phyloP scores from a whole-genome alignment of 2,797 vertebrate species.

The Sparus aurata region DNA sequence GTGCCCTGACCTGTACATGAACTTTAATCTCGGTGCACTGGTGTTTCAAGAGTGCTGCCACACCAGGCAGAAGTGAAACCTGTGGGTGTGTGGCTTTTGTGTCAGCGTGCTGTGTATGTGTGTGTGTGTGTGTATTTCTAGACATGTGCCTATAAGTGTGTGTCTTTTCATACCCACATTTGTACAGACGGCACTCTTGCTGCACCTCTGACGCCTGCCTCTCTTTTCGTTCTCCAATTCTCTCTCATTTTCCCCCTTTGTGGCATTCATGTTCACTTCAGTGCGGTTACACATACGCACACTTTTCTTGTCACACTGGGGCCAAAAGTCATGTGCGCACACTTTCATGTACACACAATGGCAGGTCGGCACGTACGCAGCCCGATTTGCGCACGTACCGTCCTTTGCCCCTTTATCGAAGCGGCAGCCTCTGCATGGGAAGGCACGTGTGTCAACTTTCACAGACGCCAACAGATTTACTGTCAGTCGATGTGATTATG shows the following conservation, averaged over 20 bases:
- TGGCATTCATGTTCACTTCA: slow-evolving; percentile 67
- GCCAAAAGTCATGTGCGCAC: slow-evolving; percentile 60
- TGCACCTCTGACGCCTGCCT: slow-evolving; percentile 79
- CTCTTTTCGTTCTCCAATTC: slow-evolving; percentile 76
- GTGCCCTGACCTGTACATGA: slow-evolving; percentile 82
- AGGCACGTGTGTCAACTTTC: slow-evolving; percentile 58
- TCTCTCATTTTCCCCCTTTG: slow-evolving; percentile 81
- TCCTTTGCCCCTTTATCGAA: slow-evolving; percentile 60
- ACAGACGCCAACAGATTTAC: slow-evolving; percentile 32
- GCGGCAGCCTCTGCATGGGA: slow-evolving; percentile 55
- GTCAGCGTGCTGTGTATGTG: slow-evolving; percentile 77
- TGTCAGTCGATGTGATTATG: slow-evolving; percentile 33
- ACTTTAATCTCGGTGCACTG: slow-evolving; percentile 80
- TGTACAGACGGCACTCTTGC: slow-evolving; percentile 66
- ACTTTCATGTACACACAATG: slow-evolving; percentile 57
- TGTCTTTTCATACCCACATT: slow-evolving; percentile 75
- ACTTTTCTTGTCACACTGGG: slow-evolving; percentile 53
- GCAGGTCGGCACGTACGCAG: slow-evolving; percentile 82
- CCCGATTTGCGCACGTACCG: slow-evolving; percentile 70
- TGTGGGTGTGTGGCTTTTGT: slow-evolving; percentile 82
- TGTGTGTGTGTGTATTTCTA: slow-evolving; percentile 76
- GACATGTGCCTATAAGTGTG: slow-evolving; percentile 60
- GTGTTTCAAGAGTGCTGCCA: slow-evolving; percentile 84
- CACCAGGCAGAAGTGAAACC: slow-evolving; percentile 89
- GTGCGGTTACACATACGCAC: slow-evolving; percentile 71